Base-by-base conservation (phyloP, 2,888 invertebrate genomes). In the Nephrotoma appendiculata region DNA sequence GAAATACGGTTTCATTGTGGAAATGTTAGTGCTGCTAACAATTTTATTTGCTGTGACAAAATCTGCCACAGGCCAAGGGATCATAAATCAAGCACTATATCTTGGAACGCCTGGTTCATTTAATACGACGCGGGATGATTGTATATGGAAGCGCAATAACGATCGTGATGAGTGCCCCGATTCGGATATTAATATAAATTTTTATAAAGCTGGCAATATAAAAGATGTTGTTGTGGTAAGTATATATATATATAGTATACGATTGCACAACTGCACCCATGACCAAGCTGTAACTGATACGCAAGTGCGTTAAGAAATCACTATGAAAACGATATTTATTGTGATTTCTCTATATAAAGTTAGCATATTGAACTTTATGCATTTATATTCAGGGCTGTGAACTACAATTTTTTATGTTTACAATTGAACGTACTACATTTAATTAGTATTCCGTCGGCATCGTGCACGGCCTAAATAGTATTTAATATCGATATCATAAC, bases 91-190 rank as follows among this genome's bases (percentile, higher is more conserved):
- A 87, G 95, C 95, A 0, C 90, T 95, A 1, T 93, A 93, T 87
- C 91, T 95, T 7, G 94, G 95, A 89, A 94, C 93, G 88, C 92
- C 93, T 85, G 90, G 92, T 0, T 93, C 93, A 86, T 92, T 92
- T 85, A 95, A 95, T 89, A 93, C 94, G 1, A 93, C 94, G 0
- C 90, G 94, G 83, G 94, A 94, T 86, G 94, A 96, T 89, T 96
- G 96, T 91, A 91, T 94, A 12, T 95, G 95, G 95, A 92, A 95
- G 86, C 93, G 95, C 12, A 92, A 92, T 12, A 92, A 93, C 88
- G 94, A 95, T 87, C 92, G 93, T 83, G 94, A 94, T 88, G 91
- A 92, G n/a, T 96, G 96, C 89, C 96, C 96, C 0, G 96, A 96
- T 90, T 94, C 95, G 0, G 94, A 95, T 86, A 92, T 96, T 41